Evolutionary conservation across 92 coral and sea anemone species (phyloP).

Genomic region (Bergia puertoricense): DNA sequence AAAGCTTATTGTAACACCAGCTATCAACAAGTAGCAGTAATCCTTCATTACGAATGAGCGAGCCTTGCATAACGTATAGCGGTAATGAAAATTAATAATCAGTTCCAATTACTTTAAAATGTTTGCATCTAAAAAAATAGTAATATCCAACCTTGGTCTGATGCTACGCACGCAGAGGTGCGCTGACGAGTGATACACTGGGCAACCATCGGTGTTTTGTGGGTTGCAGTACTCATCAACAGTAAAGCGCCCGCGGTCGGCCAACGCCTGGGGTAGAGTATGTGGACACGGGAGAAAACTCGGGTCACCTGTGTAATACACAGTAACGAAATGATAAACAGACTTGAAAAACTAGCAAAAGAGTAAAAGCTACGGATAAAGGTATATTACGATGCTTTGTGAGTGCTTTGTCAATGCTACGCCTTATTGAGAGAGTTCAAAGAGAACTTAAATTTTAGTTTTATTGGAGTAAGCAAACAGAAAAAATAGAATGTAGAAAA

Average conservation of each 20-base stretch:
- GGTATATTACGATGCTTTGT: background rate
- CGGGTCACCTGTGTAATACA: constrained; percentile 19
- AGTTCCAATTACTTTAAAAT: no score
- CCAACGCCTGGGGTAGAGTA: constrained; percentile 19
- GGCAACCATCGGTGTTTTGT: background rate
- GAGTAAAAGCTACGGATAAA: background rate
- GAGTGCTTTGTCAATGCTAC: no score
- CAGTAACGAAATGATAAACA: background rate
- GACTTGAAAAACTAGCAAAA: background rate
- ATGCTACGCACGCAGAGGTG: constrained; percentile 17
- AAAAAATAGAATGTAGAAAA: no score
- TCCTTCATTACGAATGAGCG: no score
- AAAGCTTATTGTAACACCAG: no score
- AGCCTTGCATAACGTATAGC: no score
- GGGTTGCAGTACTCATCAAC: constrained; percentile 39
- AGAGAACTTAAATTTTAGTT: no score
- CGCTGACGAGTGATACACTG: constrained; percentile 34
- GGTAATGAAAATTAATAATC: no score
- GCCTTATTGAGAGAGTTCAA: no score
- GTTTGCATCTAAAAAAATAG: no score
- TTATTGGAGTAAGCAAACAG: no score
- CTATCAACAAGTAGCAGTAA: no score
- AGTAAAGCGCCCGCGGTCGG: constrained; percentile 28
- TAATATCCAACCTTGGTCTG: constrained; percentile 17
- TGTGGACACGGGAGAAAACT: constrained; percentile 42